Evolutionary conservation across 2,113 vertebrate species (phyloP).

Genomic region (Laticauda colubrina): DNA sequence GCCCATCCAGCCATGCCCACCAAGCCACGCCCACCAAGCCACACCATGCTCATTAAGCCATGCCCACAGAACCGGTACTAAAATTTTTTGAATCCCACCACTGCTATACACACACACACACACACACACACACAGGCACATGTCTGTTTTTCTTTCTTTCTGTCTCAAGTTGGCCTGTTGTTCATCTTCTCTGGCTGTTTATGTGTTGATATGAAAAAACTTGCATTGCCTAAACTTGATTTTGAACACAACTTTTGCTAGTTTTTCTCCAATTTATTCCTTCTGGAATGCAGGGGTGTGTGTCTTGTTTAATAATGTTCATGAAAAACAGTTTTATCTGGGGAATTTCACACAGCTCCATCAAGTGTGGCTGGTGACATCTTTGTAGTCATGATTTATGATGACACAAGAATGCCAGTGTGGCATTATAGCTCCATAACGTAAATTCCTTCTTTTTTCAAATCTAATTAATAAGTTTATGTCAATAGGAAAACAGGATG

Average conservation of each 20-base stretch:
- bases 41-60: too few species aligned
- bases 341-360: conserved; percentile 24
- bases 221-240: background rate
- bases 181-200: conserved; percentile 24
- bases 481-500: background rate
- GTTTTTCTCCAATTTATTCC: background rate
- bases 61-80: too few species aligned
- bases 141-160: background rate
- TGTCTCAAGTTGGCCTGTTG: background rate
- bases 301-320: background rate
- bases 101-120: too few species aligned
- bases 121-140: background rate
- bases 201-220: conserved; percentile 51
- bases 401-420: background rate
- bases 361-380: conserved; percentile 5
- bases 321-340: background rate
- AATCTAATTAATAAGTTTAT: conserved; percentile 8
- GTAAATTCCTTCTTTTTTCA: background rate
- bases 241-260: conserved; percentile 15
- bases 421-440: background rate
- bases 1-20: too few species aligned
- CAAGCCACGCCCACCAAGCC: too few species aligned
- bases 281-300: background rate
- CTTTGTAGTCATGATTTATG: background rate
- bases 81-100: too few species aligned